These are phyloP conservation scores for Cheilosia variabilis DNA, from an alignment of 2,888 invertebrate species.

Conservation along the genomic window DNA sequence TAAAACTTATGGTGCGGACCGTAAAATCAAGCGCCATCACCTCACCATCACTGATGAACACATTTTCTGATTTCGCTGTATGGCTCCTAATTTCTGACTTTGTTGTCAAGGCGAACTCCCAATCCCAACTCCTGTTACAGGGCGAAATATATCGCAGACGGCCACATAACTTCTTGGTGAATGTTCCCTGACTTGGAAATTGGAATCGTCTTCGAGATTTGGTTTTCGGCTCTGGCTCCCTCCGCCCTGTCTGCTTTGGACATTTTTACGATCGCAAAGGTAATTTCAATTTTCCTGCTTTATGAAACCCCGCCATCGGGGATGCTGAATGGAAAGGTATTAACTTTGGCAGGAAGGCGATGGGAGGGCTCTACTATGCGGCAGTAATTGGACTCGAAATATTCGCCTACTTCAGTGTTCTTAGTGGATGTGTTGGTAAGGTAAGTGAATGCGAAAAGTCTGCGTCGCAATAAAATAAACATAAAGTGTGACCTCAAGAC, in stretches of 20 bases:
- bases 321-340: not conserved
- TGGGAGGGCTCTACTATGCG: not conserved
- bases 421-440: not conserved
- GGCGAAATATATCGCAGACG: constrained; percentile 15
- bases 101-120: constrained; percentile 48
- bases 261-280: constrained; percentile 68
- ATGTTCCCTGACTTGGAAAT: constrained; percentile 5
- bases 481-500: no score
- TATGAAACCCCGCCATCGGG: constrained; percentile 31
- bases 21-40: constrained; percentile 58
- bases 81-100: constrained; percentile 56
- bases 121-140: constrained; percentile 16
- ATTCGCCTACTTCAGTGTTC: constrained; percentile 8
- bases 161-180: constrained; percentile 6
- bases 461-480: no score
- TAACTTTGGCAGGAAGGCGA: not conserved
- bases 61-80: constrained; percentile 65
- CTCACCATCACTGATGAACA: constrained; percentile 31
- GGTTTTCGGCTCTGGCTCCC: not conserved
- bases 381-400: constrained; percentile 15
- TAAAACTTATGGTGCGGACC: constrained; percentile 52
- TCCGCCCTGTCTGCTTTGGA: constrained; percentile 46
- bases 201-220: constrained; percentile 4
- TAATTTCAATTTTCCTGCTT: constrained; percentile 63
- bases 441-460: not conserved